A percentile compares a stretch with the other conserved stretches of the same genome.
phyloP scores from a whole-genome alignment of 2,797 vertebrate genomes.

The Alca torda region DNA sequence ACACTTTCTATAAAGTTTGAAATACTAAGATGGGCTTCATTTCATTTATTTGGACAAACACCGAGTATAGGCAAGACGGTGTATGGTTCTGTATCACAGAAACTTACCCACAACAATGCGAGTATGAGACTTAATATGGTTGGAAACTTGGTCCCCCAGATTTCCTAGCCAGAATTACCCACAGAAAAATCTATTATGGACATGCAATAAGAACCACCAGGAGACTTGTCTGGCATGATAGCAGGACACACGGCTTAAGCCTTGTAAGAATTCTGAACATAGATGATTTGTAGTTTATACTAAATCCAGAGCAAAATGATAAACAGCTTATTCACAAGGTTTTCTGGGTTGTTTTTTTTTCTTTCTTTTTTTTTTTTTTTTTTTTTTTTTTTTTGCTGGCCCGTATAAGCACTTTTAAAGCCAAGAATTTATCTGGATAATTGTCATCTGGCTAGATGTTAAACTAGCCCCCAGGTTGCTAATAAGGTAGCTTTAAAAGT shows the following conservation, averaged over 20 bases:
- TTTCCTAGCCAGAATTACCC: not conserved
- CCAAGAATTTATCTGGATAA: not conserved
- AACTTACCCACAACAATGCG: not conserved
- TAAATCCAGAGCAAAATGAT: not conserved
- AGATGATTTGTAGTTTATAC: not conserved
- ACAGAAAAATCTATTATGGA: not conserved
- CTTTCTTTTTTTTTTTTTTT: too few relatives aligned
- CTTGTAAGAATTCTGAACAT: not conserved
- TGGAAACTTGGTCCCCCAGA: not conserved
- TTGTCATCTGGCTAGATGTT: not conserved
- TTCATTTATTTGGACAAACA: not conserved
- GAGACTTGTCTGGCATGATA: not conserved
- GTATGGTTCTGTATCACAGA: not conserved
- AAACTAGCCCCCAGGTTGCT: not conserved
- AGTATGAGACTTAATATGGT: not conserved
- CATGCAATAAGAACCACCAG: not conserved
- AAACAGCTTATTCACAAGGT: not conserved
- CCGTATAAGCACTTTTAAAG: not conserved
- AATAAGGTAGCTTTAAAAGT: not conserved
- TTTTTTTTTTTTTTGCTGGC: too few relatives aligned
- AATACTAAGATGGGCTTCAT: not conserved
- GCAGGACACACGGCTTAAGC: not conserved
- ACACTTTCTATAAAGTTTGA: not conserved
- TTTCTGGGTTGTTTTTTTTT: too few relatives aligned
- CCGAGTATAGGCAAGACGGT: not conserved